Evolutionary conservation across 1,140 invertebrate species (phyloP).

Genomic region (Drosophila tani): DNA sequence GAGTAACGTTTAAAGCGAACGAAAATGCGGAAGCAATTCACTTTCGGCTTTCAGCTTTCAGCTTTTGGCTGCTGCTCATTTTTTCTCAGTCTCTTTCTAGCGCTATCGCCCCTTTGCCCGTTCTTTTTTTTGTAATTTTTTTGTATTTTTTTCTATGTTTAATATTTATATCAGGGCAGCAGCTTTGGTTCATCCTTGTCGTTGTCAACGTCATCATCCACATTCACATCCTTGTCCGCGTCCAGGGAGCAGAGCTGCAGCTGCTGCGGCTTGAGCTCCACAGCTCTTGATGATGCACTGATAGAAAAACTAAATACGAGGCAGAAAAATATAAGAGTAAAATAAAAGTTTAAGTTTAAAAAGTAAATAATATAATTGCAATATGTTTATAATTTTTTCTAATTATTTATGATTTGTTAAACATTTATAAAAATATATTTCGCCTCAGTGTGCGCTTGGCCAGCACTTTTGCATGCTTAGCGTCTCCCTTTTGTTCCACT

Average conservation of each 20-base stretch:
- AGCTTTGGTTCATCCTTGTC: conserved; percentile 40
- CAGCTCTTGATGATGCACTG: conserved; percentile 6
- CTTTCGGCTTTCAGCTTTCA: conserved; percentile 54
- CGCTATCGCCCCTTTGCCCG: background rate
- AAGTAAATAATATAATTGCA: too few species aligned
- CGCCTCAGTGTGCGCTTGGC: conserved; percentile 9
- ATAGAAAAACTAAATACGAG: background rate
- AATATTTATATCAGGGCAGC: conserved; percentile 71
- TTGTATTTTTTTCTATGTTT: conserved; percentile 46
- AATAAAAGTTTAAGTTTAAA: too few species aligned
- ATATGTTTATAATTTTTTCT: too few species aligned
- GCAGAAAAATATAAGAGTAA: too few species aligned
- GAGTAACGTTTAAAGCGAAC: conserved; percentile 53
- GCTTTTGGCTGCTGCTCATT: conserved; percentile 37
- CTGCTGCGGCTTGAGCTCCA: background rate
- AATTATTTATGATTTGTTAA: too few species aligned
- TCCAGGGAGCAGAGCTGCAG: conserved; percentile 17
- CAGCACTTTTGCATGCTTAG: conserved; percentile 47
- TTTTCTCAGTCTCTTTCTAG: background rate
- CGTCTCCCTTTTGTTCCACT: background rate
- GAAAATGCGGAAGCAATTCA: conserved; percentile 73
- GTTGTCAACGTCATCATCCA: conserved; percentile 62
- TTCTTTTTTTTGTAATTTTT: too few species aligned
- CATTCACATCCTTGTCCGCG: conserved; percentile 1
- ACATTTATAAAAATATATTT: background rate